phyloP scores from a whole-genome alignment of 2,797 vertebrate genomes.

The Craterocephalus amniculus region DNA sequence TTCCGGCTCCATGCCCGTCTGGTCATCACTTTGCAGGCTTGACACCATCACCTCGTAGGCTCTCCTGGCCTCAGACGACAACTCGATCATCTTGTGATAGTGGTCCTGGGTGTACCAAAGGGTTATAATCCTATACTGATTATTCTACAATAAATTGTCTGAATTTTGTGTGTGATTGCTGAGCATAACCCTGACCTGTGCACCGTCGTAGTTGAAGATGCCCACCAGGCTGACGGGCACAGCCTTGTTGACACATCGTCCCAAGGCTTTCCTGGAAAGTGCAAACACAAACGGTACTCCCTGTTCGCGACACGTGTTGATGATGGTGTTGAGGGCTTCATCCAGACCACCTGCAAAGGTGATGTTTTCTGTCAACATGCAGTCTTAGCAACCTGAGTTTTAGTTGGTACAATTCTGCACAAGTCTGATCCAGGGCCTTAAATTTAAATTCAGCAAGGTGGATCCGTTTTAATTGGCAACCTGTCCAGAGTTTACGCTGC shows the following conservation, averaged over 20 bases:
- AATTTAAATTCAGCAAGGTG: neutral
- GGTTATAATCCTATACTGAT: neutral
- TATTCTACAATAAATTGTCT: neutral
- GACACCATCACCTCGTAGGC: slow-evolving; percentile 91
- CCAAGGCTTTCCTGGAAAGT: slow-evolving; percentile 92
- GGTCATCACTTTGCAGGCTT: slow-evolving; percentile 67
- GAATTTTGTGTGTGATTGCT: neutral
- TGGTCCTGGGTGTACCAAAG: slow-evolving; percentile 82
- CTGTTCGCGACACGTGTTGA: slow-evolving; percentile 91
- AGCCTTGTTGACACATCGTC: slow-evolving; percentile 93
- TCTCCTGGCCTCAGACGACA: slow-evolving; percentile 90
- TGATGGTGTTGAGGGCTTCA: slow-evolving; percentile 94
- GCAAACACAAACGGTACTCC: slow-evolving; percentile 95
- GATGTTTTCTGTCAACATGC: slow-evolving; percentile 6
- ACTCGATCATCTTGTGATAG: slow-evolving; percentile 95
- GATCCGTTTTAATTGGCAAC: too few relatives aligned
- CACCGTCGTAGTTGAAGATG: slow-evolving; percentile 98
- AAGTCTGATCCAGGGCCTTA: neutral
- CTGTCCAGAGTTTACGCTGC: too few relatives aligned
- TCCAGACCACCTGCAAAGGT: slow-evolving; percentile 90
- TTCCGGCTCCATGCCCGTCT: slow-evolving; percentile 45
- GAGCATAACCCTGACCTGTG: slow-evolving; percentile 86
- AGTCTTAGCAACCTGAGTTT: neutral
- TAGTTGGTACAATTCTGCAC: neutral
- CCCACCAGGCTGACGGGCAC: slow-evolving; percentile 97